Evolutionary conservation across 2,888 invertebrate species (phyloP), one percentile per base, ranked within the genome.

Genomic region (Pheosia gnoma): DNA sequence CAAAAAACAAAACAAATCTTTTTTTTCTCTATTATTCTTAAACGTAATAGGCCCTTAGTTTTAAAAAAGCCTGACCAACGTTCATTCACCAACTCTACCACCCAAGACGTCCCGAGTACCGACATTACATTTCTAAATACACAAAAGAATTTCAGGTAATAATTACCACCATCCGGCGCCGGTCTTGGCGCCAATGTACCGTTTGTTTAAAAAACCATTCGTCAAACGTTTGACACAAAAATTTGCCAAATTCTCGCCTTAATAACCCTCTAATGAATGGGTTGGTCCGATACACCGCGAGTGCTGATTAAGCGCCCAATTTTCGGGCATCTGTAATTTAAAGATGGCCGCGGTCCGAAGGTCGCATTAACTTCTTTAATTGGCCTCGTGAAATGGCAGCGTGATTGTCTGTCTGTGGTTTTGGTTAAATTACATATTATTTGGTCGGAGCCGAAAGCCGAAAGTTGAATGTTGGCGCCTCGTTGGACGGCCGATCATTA

Each of bases 401-500:
- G 67, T 79, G 84, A 87, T 86, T 83, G 86, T 83, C 83, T 77
- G 82, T 80, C 82, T 87, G 75, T 77, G 78, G 71, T 77, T 75
- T 57, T 75, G 83, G 79, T 80, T 81, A 91, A 92, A 92, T 92
- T 88, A 89, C 79, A 90, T 88, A 84, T 90, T 84, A 88, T 89
- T 88, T 85, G 78, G 78, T 56, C 74, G 77, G 67, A 51, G 59
- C 74, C 70, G 74, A 80, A 80, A 83, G 82, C 82, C 84, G 81
- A 87, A 85, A 86, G 86, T 80, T 81, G 81, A 85, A 78, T 81
- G 85, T 90, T 89, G 93, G 93, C 93, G 93, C 93, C 93, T 91
- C 76, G 84, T 91, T 89, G 83, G 79, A 73, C 72, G 82, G 72
- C 75, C 78, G 74, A 72, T 88, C 84, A 88, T 91, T 90, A 89